Evolutionary conservation across 2,113 vertebrate genomes (phyloP).

Genomic region (Cinclus mexicanus): DNA sequence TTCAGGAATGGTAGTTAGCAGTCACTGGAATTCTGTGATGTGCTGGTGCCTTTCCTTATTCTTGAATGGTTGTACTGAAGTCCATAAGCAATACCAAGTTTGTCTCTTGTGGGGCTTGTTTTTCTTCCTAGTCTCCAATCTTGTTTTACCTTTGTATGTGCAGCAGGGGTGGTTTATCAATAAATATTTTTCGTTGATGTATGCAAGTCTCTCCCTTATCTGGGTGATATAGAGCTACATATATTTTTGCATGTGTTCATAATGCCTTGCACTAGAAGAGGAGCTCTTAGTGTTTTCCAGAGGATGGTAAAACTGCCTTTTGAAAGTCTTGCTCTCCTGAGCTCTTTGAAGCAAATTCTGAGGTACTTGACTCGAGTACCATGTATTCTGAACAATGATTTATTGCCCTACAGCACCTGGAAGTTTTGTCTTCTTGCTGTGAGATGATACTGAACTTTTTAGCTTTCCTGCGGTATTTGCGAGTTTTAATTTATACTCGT

Average conservation of each 20-base stretch:
- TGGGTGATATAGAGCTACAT: not conserved
- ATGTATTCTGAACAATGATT: not conserved
- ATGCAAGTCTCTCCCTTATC: not conserved
- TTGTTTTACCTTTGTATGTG: not conserved
- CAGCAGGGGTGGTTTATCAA: not conserved
- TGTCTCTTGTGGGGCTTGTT: not conserved
- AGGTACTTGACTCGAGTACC: not conserved
- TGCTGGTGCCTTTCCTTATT: not conserved
- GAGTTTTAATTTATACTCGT: not conserved
- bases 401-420: not conserved
- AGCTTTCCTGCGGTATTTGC: not conserved
- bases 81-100: not conserved
- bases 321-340: not conserved
- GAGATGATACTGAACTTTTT: not conserved
- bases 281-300: not conserved
- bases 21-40: not conserved
- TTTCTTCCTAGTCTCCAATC: not conserved
- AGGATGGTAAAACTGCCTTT: not conserved
- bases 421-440: not conserved
- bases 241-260: not conserved
- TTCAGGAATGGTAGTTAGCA: not conserved
- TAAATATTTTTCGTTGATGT: not conserved
- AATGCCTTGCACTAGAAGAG: not conserved
- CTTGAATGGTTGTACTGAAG: not conserved
- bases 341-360: not conserved